Conservation (phyloP, 2,888 invertebrate species). For the Drosophila eohydei region DNA sequence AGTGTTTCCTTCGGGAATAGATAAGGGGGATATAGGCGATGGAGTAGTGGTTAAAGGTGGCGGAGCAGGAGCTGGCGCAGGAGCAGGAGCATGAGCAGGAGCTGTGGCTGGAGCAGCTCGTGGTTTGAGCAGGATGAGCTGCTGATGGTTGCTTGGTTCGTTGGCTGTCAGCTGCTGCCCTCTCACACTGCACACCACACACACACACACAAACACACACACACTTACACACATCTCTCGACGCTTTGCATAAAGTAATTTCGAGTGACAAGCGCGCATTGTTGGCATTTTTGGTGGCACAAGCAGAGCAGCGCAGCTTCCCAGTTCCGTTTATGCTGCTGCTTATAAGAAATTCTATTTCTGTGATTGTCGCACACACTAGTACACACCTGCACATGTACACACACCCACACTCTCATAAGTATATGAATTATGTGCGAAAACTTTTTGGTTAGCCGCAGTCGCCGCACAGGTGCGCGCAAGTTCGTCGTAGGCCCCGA, state of each 20-base stretch:
- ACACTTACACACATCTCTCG: conserved; percentile 24
- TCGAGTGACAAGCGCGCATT: conserved; percentile 65
- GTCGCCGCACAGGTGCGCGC: conserved; percentile 53
- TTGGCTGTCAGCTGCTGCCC: conserved; percentile 49
- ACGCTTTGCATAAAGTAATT: conserved; percentile 67
- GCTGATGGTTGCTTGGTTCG: conserved; percentile 27
- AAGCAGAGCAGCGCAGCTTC: conserved; percentile 18
- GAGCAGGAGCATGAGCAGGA: background rate
- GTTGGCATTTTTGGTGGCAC: conserved; percentile 57
- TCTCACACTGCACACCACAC: conserved; percentile 9
- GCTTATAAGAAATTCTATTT: conserved; percentile 66
- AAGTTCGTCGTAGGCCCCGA: conserved; percentile 20
- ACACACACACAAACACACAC: background rate
- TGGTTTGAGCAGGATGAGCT: conserved; percentile 41
- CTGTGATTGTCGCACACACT: conserved; percentile 59
- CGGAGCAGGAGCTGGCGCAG: background rate
- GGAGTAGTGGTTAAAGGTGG: conserved; percentile 7
- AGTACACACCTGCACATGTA: background rate
- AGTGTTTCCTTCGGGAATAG: conserved; percentile 60
- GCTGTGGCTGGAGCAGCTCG: background rate
- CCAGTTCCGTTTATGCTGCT: background rate
- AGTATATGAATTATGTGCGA: conserved; percentile 63
- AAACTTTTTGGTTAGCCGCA: conserved; percentile 50
- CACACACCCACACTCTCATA: background rate
- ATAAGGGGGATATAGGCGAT: conserved; percentile 1